Conservation (phyloP, 1,140 invertebrate species). For the Batillaria attramentaria region DNA sequence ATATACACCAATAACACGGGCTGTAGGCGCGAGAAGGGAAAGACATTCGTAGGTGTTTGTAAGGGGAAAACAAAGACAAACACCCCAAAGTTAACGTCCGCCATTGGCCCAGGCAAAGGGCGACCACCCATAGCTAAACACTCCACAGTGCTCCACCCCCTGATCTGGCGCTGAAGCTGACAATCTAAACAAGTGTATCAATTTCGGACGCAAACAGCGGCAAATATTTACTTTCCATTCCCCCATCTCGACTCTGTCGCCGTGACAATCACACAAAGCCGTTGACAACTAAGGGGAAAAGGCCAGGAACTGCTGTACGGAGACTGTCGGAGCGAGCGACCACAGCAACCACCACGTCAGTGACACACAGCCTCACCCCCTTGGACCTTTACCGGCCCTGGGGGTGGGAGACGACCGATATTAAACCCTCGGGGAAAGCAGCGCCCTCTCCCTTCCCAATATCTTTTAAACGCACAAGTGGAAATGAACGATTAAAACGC, state of each 20-base stretch:
- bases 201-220: slow-evolving; percentile 10
- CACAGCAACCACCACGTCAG: too few species aligned
- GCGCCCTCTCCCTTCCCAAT: too few species aligned
- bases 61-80: not conserved
- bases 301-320: too few species aligned
- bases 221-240: slow-evolving; percentile 23
- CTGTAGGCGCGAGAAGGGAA: not conserved
- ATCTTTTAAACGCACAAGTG: too few species aligned
- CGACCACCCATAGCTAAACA: not conserved
- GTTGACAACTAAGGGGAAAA: too few species aligned
- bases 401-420: too few species aligned
- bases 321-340: too few species aligned
- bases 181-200: slow-evolving; percentile 11
- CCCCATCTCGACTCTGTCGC: not conserved
- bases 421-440: too few species aligned
- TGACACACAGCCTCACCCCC: too few species aligned
- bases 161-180: not conserved
- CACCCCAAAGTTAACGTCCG: not conserved
- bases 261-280: slow-evolving; percentile 7
- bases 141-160: not conserved
- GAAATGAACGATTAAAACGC: too few species aligned
- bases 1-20: not conserved
- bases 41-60: not conserved
- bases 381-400: too few species aligned
- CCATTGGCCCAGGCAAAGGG: not conserved